Percentiles rank a stretch among this genome's conserved stretches.
phyloP scores from a whole-genome alignment of 2,797 vertebrate species.

The Lophius americanus region DNA sequence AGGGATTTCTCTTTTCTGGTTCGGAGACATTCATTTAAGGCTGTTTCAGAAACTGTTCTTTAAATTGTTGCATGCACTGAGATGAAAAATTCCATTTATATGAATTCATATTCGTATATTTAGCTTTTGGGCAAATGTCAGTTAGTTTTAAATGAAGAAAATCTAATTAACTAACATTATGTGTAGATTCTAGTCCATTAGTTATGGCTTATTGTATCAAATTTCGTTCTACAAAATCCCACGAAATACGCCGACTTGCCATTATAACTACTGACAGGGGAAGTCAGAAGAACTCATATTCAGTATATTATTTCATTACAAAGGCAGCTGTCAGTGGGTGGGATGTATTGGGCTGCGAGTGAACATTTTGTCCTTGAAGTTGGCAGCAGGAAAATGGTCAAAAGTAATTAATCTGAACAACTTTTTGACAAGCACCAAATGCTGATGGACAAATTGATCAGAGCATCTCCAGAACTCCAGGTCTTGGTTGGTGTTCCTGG shows the following conservation, averaged over 20 bases:
- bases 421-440: too few species aligned
- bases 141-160: not conserved
- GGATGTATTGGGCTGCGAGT: too few species aligned
- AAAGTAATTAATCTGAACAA: too few species aligned
- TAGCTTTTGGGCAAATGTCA: not conserved
- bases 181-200: not conserved
- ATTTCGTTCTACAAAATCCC: not conserved
- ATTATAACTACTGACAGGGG: too few species aligned
- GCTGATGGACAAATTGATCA: too few species aligned
- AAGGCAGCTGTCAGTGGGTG: too few species aligned
- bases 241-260: not conserved
- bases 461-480: too few species aligned
- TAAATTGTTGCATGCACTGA: slow-evolving; percentile 2
- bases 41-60: not conserved
- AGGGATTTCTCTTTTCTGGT: slow-evolving; percentile 13
- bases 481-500: too few species aligned
- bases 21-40: slow-evolving; percentile 23
- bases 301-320: too few species aligned
- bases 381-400: too few species aligned
- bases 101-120: not conserved
- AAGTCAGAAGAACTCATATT: too few species aligned
- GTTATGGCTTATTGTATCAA: not conserved
- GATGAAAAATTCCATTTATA: not conserved
- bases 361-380: too few species aligned
- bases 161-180: not conserved